Evolutionary conservation across 2,113 vertebrate species (phyloP), one percentile per base, ranked within the genome.

Genomic region (Nothobranchius furzeri): DNA sequence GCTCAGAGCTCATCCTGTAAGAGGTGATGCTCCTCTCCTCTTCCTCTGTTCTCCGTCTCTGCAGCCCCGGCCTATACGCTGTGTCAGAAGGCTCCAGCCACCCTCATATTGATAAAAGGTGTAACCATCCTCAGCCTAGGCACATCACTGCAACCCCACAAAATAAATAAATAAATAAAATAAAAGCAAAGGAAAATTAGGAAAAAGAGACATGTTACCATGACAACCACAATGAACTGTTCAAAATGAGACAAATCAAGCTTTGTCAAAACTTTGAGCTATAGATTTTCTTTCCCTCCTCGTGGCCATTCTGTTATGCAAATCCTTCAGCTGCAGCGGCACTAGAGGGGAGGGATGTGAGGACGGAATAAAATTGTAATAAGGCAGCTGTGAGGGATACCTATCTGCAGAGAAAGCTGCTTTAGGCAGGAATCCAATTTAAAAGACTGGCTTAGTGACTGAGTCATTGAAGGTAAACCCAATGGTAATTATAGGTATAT

Each of bases 401-500:
- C 84, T 76, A 80, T 82, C 85, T 87, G 67, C 68, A 67, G 66
- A 70, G 77, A 86, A 84, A 82, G 75, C 86, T 78, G 86, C 79
- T 90, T 86, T 72, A 86, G 86, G 73, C 84, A 87, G 74, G 78
- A 88, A 91, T 89, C 81, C 81, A 85, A 88, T 88, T 90, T 85
- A 81, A 79, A 60, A 86, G 84, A 87, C 85, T 86, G 86, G 79
- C 78, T 85, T 86, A 85, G 82, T 76, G 60, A 81, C 75, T 79
- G 64, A 84, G 80, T 85, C 77, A 82, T 71, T 88, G 73, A 86
- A 83, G 82, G 85, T 88, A 87, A 87, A 87, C 84, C 80, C 83
- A 85, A 73, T 75, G 75, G 76, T 88, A 88, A 90, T 91, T 89
- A 86, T 86, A 20, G 81, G 78, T 83, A 89, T 90, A 90, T 89